Evolutionary conservation across 2,888 invertebrate species (phyloP).

Genomic region (Invenusta paracnida): DNA sequence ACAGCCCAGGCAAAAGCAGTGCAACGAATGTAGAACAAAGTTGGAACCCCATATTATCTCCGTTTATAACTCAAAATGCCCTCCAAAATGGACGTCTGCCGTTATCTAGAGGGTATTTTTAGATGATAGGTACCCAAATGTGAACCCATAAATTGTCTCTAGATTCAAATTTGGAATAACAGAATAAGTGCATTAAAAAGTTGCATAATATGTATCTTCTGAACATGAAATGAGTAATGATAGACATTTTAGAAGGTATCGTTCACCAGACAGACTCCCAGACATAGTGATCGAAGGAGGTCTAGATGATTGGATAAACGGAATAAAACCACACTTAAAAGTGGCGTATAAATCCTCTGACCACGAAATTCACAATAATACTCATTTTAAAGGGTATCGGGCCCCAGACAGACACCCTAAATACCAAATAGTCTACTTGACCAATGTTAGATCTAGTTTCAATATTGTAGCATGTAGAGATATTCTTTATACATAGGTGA

Average conservation of each 20-base stretch:
- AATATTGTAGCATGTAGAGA: neutral
- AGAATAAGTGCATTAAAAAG: neutral
- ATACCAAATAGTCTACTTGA: conserved; percentile 4
- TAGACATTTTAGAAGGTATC: conserved; percentile 4
- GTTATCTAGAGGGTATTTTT: conserved; percentile 10
- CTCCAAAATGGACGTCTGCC: neutral
- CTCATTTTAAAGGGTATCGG: neutral
- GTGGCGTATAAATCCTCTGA: conserved; percentile 1
- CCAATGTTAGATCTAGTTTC: neutral
- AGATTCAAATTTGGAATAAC: neutral
- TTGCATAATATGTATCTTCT: neutral
- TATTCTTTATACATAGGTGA: neutral
- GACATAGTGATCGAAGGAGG: neutral
- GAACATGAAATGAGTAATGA: conserved; percentile 17
- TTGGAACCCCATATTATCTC: neutral
- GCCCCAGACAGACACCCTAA: neutral
- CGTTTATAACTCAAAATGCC: neutral
- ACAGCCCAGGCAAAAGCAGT: neutral
- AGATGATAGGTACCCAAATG: neutral
- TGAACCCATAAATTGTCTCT: conserved; percentile 9
- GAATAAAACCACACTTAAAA: conserved; percentile 17
- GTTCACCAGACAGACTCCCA: neutral
- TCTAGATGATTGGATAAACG: neutral
- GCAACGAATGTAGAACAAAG: neutral
- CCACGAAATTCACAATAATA: neutral